These are phyloP conservation scores for Dendrocopos noguchii DNA, from an alignment of 2,113 vertebrate genomes.

Conservation along the genomic window DNA sequence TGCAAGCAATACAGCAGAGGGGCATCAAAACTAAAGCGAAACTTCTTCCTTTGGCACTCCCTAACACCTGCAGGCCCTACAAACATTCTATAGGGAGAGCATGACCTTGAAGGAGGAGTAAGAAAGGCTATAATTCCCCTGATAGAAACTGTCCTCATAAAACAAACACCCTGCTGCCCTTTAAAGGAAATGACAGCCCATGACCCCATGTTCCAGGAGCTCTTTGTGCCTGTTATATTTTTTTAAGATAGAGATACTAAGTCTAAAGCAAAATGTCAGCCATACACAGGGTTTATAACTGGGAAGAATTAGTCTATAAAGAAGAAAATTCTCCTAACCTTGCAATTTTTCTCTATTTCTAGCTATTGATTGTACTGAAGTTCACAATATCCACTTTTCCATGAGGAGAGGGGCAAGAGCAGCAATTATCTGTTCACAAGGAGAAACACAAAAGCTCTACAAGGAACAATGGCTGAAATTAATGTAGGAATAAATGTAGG, in stretches of 20 bases:
- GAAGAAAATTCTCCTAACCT: constrained; percentile 9
- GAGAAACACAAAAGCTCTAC: not conserved
- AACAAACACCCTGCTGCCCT: constrained; percentile 18
- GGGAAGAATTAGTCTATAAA: constrained; percentile 19
- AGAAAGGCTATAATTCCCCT: not conserved
- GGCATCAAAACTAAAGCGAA: not conserved
- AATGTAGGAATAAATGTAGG: not conserved
- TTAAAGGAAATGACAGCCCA: constrained; percentile 4
- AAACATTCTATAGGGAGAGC: not conserved
- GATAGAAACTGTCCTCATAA: not conserved
- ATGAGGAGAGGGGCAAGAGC: not conserved
- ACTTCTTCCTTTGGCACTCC: not conserved
- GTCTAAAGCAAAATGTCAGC: constrained; percentile 51
- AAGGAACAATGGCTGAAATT: not conserved
- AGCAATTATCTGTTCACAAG: constrained; percentile 30
- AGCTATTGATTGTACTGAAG: constrained; percentile 16
- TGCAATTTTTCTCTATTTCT: constrained; percentile 32
- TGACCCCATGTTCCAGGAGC: not conserved
- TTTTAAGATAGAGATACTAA: constrained; percentile 11
- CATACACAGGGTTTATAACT: not conserved
- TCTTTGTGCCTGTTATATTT: constrained; percentile 10
- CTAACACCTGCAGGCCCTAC: not conserved
- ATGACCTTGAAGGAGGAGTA: not conserved
- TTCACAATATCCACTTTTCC: constrained; percentile 16
- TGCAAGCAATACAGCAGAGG: not conserved